A percentile compares a stretch with the other conserved stretches of the same genome.
These are phyloP conservation scores for Saxidomus purpurata DNA, from an alignment of 1,140 invertebrate genomes.

Conservation along the genomic window DNA sequence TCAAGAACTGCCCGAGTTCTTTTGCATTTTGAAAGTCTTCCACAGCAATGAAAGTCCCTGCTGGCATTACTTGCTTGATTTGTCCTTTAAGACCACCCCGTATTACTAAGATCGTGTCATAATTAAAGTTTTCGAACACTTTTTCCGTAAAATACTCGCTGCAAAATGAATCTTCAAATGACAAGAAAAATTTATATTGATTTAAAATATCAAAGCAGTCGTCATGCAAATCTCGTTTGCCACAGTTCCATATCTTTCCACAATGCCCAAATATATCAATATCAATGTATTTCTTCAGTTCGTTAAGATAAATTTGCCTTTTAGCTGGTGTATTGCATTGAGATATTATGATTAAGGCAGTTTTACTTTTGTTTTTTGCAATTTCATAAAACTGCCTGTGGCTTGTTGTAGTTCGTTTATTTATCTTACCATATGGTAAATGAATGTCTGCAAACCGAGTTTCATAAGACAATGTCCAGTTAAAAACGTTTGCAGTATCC, in stretches of 20 bases:
- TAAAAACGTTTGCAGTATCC: background rate
- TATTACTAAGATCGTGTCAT: conserved; percentile 14
- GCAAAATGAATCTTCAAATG: conserved; percentile 53
- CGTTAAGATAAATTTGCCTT: background rate
- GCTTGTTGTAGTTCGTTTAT: background rate
- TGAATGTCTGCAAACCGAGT: background rate
- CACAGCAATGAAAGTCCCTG: background rate
- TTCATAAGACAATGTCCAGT: background rate
- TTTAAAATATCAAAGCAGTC: background rate
- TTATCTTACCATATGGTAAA: background rate
- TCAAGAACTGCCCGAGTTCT: background rate
- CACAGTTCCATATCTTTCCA: background rate
- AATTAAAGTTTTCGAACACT: conserved; percentile 36
- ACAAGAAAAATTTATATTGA: conserved; percentile 19
- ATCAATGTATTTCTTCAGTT: background rate
- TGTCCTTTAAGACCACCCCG: background rate
- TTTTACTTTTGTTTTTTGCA: background rate
- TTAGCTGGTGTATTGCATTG: background rate
- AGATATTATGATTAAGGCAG: background rate
- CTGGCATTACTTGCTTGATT: background rate
- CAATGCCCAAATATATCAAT: background rate
- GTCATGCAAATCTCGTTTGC: background rate
- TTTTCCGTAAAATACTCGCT: conserved; percentile 49
- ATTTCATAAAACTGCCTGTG: background rate
- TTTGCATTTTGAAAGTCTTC: background rate